These are phyloP conservation scores for Pecten maximus DNA, from an alignment of 2,888 invertebrate genomes.

Conservation along the genomic window DNA sequence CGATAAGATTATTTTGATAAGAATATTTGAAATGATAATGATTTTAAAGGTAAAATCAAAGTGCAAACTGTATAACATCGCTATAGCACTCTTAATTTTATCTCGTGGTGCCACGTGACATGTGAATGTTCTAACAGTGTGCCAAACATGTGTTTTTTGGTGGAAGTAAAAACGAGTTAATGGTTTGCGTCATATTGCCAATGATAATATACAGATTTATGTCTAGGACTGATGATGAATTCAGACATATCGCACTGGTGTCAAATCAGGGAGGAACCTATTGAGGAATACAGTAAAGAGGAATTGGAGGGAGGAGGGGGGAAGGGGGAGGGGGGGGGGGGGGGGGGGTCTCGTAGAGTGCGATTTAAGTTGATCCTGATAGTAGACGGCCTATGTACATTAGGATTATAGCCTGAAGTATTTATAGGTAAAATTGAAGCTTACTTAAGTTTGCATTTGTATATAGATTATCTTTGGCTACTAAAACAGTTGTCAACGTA, in stretches of 20 bases:
- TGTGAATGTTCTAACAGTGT: not conserved
- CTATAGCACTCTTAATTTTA: not conserved
- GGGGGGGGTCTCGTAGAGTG: not conserved
- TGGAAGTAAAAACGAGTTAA: not conserved
- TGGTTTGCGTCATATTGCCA: not conserved
- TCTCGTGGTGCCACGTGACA: not conserved
- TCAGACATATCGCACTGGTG: not conserved
- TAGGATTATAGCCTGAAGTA: no score
- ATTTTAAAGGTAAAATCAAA: no score
- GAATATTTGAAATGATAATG: no score
- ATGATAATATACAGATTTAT: not conserved
- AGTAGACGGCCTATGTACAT: no score
- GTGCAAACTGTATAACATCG: not conserved
- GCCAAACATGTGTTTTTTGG: constrained; percentile 17
- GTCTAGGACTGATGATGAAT: not conserved
- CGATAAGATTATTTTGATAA: no score
- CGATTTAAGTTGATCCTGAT: no score
- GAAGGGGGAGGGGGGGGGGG: not conserved
- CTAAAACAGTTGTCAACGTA: no score
- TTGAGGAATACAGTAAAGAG: not conserved
- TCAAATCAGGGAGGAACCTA: not conserved
- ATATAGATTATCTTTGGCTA: no score
- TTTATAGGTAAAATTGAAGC: no score
- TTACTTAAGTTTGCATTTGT: no score
- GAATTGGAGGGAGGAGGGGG: not conserved